These are phyloP conservation scores for Scaeva pyrastri DNA, from an alignment of 2,888 invertebrate genomes.

Conservation along the genomic window DNA sequence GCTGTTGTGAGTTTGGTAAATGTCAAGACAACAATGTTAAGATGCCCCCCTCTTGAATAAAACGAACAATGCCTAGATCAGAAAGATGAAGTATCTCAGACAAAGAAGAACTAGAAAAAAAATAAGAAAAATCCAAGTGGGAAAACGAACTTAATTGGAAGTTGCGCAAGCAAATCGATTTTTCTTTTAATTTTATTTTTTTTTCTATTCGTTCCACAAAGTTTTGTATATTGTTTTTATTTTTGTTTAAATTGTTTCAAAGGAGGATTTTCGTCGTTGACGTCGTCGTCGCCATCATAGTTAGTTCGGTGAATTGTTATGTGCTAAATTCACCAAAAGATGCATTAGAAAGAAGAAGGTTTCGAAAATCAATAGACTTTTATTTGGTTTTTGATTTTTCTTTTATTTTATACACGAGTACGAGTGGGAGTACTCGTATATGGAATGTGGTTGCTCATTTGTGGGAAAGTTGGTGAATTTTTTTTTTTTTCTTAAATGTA, in stretches of 20 bases:
- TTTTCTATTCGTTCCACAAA: slow-evolving; percentile 26
- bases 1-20: slow-evolving; percentile 49
- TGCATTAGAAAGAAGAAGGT: slow-evolving; percentile 68
- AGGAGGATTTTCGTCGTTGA: not conserved
- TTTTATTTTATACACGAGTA: no score
- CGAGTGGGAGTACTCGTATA: no score
- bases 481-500: not conserved
- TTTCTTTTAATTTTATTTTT: slow-evolving; percentile 37
- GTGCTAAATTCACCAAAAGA: slow-evolving; percentile 56
- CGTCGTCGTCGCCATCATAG: slow-evolving; percentile 1
- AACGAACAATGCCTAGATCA: slow-evolving; percentile 52
- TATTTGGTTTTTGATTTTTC: slow-evolving; percentile 49
- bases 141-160: slow-evolving; percentile 73
- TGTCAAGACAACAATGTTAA: slow-evolving; percentile 65
- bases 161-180: slow-evolving; percentile 76
- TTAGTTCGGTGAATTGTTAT: slow-evolving; percentile 43
- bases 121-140: slow-evolving; percentile 53
- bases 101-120: not conserved
- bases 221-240: not conserved
- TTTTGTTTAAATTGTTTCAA: slow-evolving; percentile 46
- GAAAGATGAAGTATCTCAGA: slow-evolving; percentile 54
- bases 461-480: slow-evolving; percentile 57
- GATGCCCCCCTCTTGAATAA: slow-evolving; percentile 13
- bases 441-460: not conserved
- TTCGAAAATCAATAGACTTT: slow-evolving; percentile 71